These are phyloP conservation scores for Ceratitis capitata DNA, from an alignment of 1,140 invertebrate species.

Conservation along the genomic window DNA sequence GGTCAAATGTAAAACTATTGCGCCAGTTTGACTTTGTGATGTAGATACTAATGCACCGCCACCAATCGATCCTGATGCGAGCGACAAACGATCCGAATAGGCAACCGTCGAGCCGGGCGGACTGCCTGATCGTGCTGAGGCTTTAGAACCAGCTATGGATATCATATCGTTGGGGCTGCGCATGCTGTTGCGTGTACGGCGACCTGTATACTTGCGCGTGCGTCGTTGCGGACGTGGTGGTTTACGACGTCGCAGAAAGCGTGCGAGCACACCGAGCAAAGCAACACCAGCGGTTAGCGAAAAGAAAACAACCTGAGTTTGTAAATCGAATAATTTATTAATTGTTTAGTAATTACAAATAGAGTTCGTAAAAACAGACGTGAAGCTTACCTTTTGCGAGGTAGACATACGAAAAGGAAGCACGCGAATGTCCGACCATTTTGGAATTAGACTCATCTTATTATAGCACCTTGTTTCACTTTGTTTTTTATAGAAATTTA, in stretches of 20 bases:
- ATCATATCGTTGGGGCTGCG: conserved; percentile 73
- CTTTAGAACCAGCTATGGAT: conserved; percentile 69
- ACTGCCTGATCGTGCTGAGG: conserved; percentile 67
- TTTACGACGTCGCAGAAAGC: conserved; percentile 70
- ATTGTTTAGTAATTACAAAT: background rate
- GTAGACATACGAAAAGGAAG: conserved; percentile 44
- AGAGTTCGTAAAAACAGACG: background rate
- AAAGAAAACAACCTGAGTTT: conserved; percentile 65
- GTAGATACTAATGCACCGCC: conserved; percentile 53
- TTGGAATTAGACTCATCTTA: conserved; percentile 41
- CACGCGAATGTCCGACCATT: conserved; percentile 42
- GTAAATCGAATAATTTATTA: background rate
- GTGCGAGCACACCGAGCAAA: conserved; percentile 71
- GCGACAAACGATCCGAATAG: conserved; percentile 71
- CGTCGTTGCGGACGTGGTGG: conserved; percentile 67
- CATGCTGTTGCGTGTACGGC: conserved; percentile 69
- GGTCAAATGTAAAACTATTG: conserved; percentile 68
- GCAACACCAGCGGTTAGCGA: conserved; percentile 69
- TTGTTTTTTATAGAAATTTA: conserved; percentile 3
- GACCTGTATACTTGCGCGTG: conserved; percentile 67
- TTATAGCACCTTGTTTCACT: background rate
- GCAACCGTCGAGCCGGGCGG: conserved; percentile 66
- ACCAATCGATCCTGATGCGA: conserved; percentile 72
- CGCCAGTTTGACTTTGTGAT: conserved; percentile 40
- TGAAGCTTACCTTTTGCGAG: conserved; percentile 45